A percentile compares a stretch with the other conserved stretches of the same genome.
phyloP scores from a whole-genome alignment of 2,888 invertebrate genomes.

The Pterostichus niger region DNA sequence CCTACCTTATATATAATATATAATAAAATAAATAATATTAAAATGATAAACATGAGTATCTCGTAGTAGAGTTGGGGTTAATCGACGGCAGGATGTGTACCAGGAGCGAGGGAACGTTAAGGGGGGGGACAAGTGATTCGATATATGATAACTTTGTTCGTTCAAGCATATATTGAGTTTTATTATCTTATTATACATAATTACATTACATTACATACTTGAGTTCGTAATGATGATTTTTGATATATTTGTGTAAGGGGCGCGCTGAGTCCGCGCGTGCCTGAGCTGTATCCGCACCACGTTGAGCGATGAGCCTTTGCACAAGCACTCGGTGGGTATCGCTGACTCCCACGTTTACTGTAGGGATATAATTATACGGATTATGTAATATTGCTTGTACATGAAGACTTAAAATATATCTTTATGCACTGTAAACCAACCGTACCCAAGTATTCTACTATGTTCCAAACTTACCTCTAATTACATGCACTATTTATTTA shows the following conservation, averaged over 20 bases:
- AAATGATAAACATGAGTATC: conserved; percentile 63
- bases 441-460: conserved; percentile 27
- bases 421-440: conserved; percentile 82
- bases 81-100: conserved; percentile 41
- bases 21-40: conserved; percentile 59
- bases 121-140: conserved; percentile 73
- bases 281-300: conserved; percentile 70
- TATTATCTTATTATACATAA: conserved; percentile 57
- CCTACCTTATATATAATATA: conserved; percentile 62
- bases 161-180: conserved; percentile 62
- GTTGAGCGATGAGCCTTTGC: conserved; percentile 74
- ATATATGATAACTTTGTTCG: conserved; percentile 62
- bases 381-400: conserved; percentile 87
- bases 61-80: conserved; percentile 61
- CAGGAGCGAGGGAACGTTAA: conserved; percentile 75
- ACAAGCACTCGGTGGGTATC: conserved; percentile 75
- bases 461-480: background rate
- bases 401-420: conserved; percentile 88
- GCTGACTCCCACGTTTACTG: conserved; percentile 74
- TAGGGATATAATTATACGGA: conserved; percentile 79
- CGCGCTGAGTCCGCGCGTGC: conserved; percentile 72
- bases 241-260: conserved; percentile 71
- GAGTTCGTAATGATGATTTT: conserved; percentile 62
- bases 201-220: conserved; percentile 58
- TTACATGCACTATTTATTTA: too few species aligned